Percentiles rank a stretch among this genome's conserved stretches.
phyloP scores from a whole-genome alignment of 2,888 invertebrate species.

The Lasius platythorax region DNA sequence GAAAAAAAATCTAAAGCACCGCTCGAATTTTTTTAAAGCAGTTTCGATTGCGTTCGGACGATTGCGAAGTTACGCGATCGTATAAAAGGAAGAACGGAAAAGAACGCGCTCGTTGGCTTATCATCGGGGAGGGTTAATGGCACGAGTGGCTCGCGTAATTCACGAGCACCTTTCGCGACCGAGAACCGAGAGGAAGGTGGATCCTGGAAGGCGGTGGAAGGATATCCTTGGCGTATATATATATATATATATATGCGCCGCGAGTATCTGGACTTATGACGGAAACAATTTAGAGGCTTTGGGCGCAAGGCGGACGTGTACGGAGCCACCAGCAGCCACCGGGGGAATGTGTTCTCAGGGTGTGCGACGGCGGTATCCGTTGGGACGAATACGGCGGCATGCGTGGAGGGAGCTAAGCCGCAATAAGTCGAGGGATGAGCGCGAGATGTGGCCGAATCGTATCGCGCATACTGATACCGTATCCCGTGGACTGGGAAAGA shows the following conservation, averaged over 20 bases:
- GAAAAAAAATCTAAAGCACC: not conserved
- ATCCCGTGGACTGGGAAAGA: constrained; percentile 70
- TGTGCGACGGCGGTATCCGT: constrained; percentile 63
- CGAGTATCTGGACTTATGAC: constrained; percentile 86
- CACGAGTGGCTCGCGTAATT: constrained; percentile 82
- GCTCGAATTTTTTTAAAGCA: not conserved
- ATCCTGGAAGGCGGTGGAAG: constrained; percentile 71
- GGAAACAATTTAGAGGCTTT: constrained; percentile 86
- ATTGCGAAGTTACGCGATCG: not conserved
- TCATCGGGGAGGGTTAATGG: constrained; percentile 79
- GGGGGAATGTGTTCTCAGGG: constrained; percentile 66
- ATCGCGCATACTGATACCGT: constrained; percentile 85
- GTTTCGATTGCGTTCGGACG: not conserved
- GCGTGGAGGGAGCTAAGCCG: constrained; percentile 82
- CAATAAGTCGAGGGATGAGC: constrained; percentile 86
- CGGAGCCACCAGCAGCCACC: constrained; percentile 54
- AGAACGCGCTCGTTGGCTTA: constrained; percentile 59
- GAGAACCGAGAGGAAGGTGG: constrained; percentile 48
- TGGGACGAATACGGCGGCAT: constrained; percentile 71
- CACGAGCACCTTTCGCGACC: constrained; percentile 70
- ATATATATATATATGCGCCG: constrained; percentile 78
- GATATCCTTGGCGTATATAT: constrained; percentile 78
- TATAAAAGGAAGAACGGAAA: not conserved
- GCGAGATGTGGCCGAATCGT: constrained; percentile 86
- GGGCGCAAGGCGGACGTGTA: constrained; percentile 76